These are phyloP conservation scores for Salpingus planirostris DNA, from an alignment of 2,888 invertebrate genomes.

Conservation along the genomic window DNA sequence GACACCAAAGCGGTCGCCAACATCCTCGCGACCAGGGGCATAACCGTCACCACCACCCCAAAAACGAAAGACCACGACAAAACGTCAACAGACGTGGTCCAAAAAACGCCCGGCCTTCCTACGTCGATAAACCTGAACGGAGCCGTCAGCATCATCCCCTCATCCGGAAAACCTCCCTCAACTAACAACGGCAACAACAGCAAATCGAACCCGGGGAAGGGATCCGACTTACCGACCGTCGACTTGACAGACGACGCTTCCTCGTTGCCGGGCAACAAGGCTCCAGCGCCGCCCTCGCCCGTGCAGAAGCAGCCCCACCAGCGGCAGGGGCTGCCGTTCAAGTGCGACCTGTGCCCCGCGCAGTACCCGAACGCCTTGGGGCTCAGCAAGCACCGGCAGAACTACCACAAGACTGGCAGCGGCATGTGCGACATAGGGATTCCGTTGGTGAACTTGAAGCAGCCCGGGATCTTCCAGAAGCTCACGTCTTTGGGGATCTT, in stretches of 20 bases:
- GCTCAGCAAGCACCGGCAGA: constrained; percentile 55
- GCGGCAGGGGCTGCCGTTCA: constrained; percentile 38
- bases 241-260: constrained; percentile 48
- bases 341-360: constrained; percentile 64
- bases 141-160: constrained; percentile 53
- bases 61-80: constrained; percentile 36
- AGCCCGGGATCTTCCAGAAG: constrained; percentile 55
- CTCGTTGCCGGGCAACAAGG: constrained; percentile 28
- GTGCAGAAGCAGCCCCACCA: constrained; percentile 26
- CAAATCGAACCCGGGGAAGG: constrained; percentile 2
- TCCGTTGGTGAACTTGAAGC: constrained; percentile 64
- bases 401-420: constrained; percentile 47
- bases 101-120: constrained; percentile 44
- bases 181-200: background rate
- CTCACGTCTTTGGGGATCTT: constrained; percentile 59
- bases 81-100: constrained; percentile 22
- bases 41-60: constrained; percentile 63
- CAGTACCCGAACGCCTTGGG: constrained; percentile 58
- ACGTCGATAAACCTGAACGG: constrained; percentile 50
- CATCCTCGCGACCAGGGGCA: constrained; percentile 66
- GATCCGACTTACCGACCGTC: constrained; percentile 37
- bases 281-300: constrained; percentile 44
- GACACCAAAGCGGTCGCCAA: constrained; percentile 70
- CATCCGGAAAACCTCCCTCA: constrained; percentile 25
- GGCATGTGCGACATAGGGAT: constrained; percentile 58